phyloP scores from a whole-genome alignment of 2,888 invertebrate species.

The Pinctada fucata region DNA sequence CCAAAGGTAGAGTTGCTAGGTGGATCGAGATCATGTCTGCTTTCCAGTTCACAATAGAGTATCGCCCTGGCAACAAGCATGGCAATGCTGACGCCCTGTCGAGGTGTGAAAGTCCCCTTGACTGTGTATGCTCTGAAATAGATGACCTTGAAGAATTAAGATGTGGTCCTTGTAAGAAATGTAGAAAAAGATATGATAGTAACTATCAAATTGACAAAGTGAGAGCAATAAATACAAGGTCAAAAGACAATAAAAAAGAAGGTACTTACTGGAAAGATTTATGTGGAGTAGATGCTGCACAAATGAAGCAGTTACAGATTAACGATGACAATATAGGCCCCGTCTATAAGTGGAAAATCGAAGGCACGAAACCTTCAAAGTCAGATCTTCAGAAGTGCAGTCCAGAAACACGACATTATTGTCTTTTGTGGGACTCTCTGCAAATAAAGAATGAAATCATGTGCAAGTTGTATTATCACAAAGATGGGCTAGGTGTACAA shows the following conservation, averaged over 20 bases:
- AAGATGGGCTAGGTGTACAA: constrained; percentile 14
- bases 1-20: constrained; percentile 33
- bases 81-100: constrained; percentile 35
- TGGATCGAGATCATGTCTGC: constrained; percentile 41
- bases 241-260: too few species aligned
- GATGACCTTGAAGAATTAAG: constrained; percentile 14
- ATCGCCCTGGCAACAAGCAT: constrained; percentile 33
- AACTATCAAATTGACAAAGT: too few species aligned
- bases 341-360: neutral
- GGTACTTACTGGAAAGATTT: too few species aligned
- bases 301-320: constrained; percentile 1
- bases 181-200: constrained; percentile 15
- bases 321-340: neutral
- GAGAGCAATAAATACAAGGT: neutral
- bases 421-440: constrained; percentile 16
- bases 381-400: neutral
- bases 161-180: constrained; percentile 42
- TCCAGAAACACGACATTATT: constrained; percentile 21
- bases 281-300: too few species aligned
- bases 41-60: constrained; percentile 35
- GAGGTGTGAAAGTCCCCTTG: constrained; percentile 25
- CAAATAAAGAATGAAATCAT: constrained; percentile 17
- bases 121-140: constrained; percentile 29
- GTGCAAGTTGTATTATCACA: constrained; percentile 6
- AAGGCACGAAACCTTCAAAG: neutral